These are phyloP conservation scores for Gopherus evgoodei DNA, from an alignment of 2,113 vertebrate genomes.

Conservation along the genomic window DNA sequence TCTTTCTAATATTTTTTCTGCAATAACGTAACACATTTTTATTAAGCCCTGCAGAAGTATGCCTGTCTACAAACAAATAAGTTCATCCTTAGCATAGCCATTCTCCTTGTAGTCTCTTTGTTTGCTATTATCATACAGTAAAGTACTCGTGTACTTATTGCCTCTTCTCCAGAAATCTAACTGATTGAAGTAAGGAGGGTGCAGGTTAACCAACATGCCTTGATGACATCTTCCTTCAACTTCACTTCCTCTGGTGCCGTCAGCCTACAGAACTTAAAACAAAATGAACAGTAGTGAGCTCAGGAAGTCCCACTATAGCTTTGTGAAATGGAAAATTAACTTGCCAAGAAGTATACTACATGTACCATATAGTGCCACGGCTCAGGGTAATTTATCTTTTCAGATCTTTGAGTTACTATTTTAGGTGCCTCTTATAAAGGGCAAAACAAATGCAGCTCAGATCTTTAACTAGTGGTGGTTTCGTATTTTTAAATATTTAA, in stretches of 20 bases:
- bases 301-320: neutral
- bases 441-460: neutral
- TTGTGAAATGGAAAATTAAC: neutral
- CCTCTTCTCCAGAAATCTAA: neutral
- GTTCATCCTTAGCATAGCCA: neutral
- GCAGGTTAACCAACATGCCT: neutral
- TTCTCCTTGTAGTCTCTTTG: neutral
- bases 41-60: neutral
- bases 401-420: slow-evolving; percentile 25
- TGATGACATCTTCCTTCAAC: neutral
- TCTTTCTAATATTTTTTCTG: neutral
- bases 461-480: slow-evolving; percentile 39
- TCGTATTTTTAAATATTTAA: slow-evolving; percentile 40
- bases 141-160: neutral
- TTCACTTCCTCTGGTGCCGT: slow-evolving; percentile 37
- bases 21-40: neutral
- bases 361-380: neutral
- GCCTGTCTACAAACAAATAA: neutral
- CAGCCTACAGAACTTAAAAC: neutral
- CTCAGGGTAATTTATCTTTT: slow-evolving; percentile 28
- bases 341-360: neutral
- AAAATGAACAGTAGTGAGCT: neutral
- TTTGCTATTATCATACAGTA: neutral
- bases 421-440: slow-evolving; percentile 22
- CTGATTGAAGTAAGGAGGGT: neutral